Conservation (phyloP, 2,113 vertebrate species). For the Megaceryle torquata region DNA sequence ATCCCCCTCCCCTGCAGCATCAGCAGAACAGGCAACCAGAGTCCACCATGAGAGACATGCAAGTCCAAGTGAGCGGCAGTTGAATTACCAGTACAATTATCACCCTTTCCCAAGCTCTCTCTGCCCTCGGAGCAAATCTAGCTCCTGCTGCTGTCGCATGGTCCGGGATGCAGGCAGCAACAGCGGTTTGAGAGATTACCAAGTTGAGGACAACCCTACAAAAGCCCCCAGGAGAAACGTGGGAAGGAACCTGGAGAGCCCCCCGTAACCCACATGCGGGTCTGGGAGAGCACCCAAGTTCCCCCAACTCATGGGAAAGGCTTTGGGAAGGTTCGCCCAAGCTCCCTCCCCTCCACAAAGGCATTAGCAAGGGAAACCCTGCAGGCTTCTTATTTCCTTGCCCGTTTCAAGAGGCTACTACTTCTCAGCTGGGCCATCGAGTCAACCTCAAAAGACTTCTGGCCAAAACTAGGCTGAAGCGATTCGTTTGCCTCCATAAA, state of each 20-base stretch:
- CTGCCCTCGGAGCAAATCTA: not conserved
- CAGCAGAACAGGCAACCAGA: not conserved
- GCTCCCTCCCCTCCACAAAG: not conserved
- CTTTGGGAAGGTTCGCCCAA: not conserved
- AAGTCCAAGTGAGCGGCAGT: accelerated
- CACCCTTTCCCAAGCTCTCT: not conserved
- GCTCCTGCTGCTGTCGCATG: accelerated
- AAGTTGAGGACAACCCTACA: not conserved
- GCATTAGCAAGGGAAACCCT: not conserved
- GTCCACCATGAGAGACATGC: not conserved
- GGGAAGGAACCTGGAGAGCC: not conserved
- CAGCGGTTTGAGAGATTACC: accelerated
- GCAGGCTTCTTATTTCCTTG: not conserved
- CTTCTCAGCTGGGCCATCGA: not conserved
- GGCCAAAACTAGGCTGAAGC: not conserved
- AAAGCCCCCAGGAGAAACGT: not conserved
- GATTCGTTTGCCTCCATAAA: conserved; percentile 5
- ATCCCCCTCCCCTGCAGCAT: too few relatives aligned
- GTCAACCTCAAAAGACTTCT: not conserved
- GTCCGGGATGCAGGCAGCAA: accelerated
- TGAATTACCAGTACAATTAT: not conserved
- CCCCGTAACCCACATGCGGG: not conserved
- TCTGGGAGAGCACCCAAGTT: not conserved
- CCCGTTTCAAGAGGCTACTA: not conserved
- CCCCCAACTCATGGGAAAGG: accelerated